Evolutionary conservation across 1,140 invertebrate genomes (phyloP).

Genomic region (Pararge aegeria): DNA sequence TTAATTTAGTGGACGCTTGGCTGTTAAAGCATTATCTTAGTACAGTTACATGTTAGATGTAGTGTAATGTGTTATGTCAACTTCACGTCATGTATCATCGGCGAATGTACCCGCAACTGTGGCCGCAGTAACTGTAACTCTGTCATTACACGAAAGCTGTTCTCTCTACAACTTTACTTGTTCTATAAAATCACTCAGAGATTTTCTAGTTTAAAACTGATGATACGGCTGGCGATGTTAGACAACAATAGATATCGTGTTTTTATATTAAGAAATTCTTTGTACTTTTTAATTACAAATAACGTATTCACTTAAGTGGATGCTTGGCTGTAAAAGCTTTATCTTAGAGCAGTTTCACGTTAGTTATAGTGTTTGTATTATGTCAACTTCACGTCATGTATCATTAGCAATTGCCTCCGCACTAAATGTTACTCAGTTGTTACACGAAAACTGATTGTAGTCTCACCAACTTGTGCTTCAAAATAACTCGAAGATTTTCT

Average conservation of each 20-base stretch:
- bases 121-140: constrained; percentile 9
- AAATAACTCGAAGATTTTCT: too few species aligned
- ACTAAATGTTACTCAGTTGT: background rate
- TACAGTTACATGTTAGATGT: constrained; percentile 6
- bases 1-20: background rate
- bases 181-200: too few species aligned
- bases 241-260: too few species aligned
- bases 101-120: constrained; percentile 4
- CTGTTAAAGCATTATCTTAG: background rate
- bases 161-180: background rate
- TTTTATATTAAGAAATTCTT: too few species aligned
- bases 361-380: constrained; percentile 10
- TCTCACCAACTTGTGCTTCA: background rate
- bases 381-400: constrained; percentile 21
- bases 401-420: constrained; percentile 1
- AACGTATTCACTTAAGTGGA: background rate
- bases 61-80: constrained; percentile 22
- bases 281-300: too few species aligned
- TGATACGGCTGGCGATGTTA: too few species aligned
- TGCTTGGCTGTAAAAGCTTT: background rate
- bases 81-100: constrained; percentile 15
- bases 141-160: background rate
- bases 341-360: background rate
- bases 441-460: background rate
- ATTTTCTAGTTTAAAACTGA: too few species aligned